These are phyloP conservation scores for Saturnia pavonia DNA, from an alignment of 2,888 invertebrate species.

Conservation along the genomic window DNA sequence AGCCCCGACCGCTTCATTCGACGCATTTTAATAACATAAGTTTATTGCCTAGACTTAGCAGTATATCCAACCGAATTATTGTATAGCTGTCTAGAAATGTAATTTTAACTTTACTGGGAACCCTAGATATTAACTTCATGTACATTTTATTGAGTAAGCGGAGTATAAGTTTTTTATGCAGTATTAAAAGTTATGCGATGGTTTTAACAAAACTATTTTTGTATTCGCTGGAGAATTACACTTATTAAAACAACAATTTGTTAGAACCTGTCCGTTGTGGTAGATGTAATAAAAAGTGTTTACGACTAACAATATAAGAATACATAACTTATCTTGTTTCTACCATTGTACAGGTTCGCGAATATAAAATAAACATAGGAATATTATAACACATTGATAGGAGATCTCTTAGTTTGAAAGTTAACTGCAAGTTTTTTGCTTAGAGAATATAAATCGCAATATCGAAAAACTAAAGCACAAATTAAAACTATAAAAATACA, in stretches of 20 bases:
- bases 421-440: no score
- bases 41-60: conserved; percentile 31
- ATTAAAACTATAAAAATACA: no score
- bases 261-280: not conserved
- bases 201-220: not conserved
- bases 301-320: not conserved
- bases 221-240: conserved; percentile 1
- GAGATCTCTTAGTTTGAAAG: not conserved
- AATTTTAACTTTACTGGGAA: conserved; percentile 33
- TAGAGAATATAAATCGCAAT: no score
- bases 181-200: not conserved
- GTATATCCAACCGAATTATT: conserved; percentile 31
- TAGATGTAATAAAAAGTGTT: not conserved
- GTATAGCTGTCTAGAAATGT: conserved; percentile 30
- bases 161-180: not conserved
- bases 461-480: no score
- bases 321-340: not conserved
- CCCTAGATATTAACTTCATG: conserved; percentile 28
- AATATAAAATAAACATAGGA: not conserved
- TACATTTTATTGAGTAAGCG: conserved; percentile 23
- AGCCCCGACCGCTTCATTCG: conserved; percentile 14
- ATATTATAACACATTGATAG: not conserved
- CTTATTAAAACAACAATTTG: conserved; percentile 5
- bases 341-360: not conserved
- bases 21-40: conserved; percentile 17